Conservation (phyloP, 1,140 invertebrate species). For the Leptopilina boulardi region DNA sequence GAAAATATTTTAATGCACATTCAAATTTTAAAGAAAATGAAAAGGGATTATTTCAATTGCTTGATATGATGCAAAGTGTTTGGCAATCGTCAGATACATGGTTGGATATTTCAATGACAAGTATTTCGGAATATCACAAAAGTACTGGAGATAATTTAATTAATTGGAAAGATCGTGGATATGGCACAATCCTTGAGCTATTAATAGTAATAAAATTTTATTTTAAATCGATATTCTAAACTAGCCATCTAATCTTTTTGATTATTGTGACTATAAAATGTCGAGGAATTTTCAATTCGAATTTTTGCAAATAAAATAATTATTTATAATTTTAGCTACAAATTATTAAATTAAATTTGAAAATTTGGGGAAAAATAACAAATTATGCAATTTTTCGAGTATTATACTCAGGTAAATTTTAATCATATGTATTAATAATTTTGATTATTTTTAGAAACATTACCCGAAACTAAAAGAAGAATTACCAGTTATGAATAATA, state of each 20-base stretch:
- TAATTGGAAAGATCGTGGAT: conserved; percentile 80
- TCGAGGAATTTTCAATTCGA: too few species aligned
- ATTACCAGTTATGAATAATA: conserved; percentile 64
- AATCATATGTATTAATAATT: too few species aligned
- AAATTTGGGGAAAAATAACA: too few species aligned
- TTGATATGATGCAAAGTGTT: conserved; percentile 74
- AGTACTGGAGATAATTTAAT: conserved; percentile 78
- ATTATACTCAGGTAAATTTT: too few species aligned
- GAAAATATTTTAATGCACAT: conserved; percentile 46
- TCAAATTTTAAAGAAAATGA: conserved; percentile 44
- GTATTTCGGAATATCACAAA: conserved; percentile 73
- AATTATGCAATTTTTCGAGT: too few species aligned
- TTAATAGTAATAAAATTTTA: conserved; percentile 73
- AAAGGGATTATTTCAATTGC: conserved; percentile 72
- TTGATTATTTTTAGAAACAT: conserved; percentile 58
- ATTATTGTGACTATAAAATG: too few species aligned
- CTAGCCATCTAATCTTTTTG: too few species aligned
- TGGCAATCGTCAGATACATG: conserved; percentile 78
- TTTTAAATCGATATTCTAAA: too few species aligned
- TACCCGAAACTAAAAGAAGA: conserved; percentile 59
- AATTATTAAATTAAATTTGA: too few species aligned
- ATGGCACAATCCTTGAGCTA: conserved; percentile 77
- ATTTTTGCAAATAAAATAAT: too few species aligned
- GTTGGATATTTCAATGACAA: conserved; percentile 76
- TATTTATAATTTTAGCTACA: too few species aligned